phyloP scores from a whole-genome alignment of 2,888 invertebrate species.

The Sminthurinus aureus region DNA sequence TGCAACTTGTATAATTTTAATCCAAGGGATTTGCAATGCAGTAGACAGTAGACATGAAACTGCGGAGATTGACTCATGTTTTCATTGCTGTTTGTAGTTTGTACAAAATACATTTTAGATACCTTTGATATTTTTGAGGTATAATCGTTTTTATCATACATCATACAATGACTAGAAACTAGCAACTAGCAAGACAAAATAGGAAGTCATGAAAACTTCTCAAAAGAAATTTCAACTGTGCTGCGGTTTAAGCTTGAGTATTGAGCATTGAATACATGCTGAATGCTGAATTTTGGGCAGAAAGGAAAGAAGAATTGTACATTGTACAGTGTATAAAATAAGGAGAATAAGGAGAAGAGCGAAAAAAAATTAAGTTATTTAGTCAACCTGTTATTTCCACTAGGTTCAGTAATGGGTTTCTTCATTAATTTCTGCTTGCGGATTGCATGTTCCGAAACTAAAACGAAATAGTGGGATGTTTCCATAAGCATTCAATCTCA shows the following conservation, averaged over 20 bases:
- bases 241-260: conserved; percentile 10
- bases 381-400: conserved; percentile 49
- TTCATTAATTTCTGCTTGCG: conserved; percentile 36
- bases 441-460: conserved; percentile 13
- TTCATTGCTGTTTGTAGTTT: no score
- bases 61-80: no score
- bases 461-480: conserved; percentile 18
- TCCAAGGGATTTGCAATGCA: conserved; percentile 29
- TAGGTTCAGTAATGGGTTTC: conserved; percentile 40
- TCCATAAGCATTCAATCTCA: conserved; percentile 8
- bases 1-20: conserved; percentile 34
- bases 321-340: not conserved
- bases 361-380: conserved; percentile 47
- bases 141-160: no score
- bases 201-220: not conserved
- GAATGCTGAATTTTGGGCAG: not conserved
- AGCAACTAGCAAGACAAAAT: not conserved
- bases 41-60: conserved; percentile 3
- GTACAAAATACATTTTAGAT: no score
- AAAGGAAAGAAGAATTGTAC: not conserved
- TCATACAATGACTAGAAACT: no score
- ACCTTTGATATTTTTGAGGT: no score
- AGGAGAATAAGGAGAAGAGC: conserved; percentile 5
- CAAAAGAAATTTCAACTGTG: not conserved
- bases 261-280: no score